Conservation (phyloP, 2,888 invertebrate species). For the Stictocephala bisonia region DNA sequence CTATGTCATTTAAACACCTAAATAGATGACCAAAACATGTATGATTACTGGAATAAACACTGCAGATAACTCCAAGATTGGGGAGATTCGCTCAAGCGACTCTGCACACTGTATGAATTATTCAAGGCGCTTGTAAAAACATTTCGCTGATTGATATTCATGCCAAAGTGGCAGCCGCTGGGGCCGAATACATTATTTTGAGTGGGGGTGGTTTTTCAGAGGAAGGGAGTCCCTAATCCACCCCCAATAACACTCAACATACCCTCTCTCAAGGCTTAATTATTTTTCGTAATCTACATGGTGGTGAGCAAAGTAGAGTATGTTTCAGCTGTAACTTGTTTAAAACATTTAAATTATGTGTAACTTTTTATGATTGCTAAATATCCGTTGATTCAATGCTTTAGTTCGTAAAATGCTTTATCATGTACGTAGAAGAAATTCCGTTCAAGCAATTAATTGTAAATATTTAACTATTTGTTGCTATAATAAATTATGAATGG, state of each 20-base stretch:
- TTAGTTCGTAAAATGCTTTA: no score
- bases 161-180: constrained; percentile 40
- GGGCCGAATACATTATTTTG: constrained; percentile 37
- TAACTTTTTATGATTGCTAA: no score
- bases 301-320: no score
- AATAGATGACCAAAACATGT: constrained; percentile 34
- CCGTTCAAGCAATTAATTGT: no score
- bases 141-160: constrained; percentile 42
- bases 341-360: no score
- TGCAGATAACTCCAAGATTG: constrained; percentile 27
- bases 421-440: no score
- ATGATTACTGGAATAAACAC: constrained; percentile 22
- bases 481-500: no score
- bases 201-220: constrained; percentile 32
- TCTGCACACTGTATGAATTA: constrained; percentile 33
- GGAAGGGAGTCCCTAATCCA: not conserved
- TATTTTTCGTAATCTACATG: constrained; percentile 34
- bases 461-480: no score
- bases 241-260: constrained; percentile 9
- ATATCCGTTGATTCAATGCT: no score
- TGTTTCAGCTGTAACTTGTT: no score
- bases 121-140: constrained; percentile 36
- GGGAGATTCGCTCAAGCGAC: not conserved
- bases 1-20: no score
- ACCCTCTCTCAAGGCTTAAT: constrained; percentile 8